Evolutionary conservation across 2,888 invertebrate species (phyloP).

Genomic region (Torymus texanus): DNA sequence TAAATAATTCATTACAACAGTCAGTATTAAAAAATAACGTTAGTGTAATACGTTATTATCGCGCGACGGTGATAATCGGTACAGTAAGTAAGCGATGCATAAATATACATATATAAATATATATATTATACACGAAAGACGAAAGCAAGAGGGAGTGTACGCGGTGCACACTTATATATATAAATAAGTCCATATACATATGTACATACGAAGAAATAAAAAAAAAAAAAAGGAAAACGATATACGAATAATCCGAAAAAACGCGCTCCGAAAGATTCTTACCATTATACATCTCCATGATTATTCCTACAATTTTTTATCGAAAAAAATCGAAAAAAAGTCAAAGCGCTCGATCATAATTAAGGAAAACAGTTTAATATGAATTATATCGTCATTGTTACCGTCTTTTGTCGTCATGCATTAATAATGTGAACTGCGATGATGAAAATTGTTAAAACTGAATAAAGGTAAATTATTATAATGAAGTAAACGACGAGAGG

Average conservation of each 20-base stretch:
- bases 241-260: slow-evolving; percentile 38
- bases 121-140: slow-evolving; percentile 58
- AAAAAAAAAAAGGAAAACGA: slow-evolving; percentile 30
- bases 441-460: slow-evolving; percentile 27
- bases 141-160: slow-evolving; percentile 24
- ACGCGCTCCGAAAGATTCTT: slow-evolving; percentile 25
- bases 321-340: slow-evolving; percentile 15
- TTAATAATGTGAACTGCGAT: slow-evolving; percentile 20
- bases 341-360: slow-evolving; percentile 44
- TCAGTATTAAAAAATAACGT: slow-evolving; percentile 28
- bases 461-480: slow-evolving; percentile 15
- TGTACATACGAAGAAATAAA: slow-evolving; percentile 60
- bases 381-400: slow-evolving; percentile 50
- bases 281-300: slow-evolving; percentile 39
- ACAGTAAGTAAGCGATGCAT: slow-evolving; percentile 24
- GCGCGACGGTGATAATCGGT: slow-evolving; percentile 46
- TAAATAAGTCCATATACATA: slow-evolving; percentile 57
- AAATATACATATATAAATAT: slow-evolving; percentile 52
- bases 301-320: slow-evolving; percentile 53
- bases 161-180: slow-evolving; percentile 51
- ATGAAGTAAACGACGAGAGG: slow-evolving; percentile 32
- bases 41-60: slow-evolving; percentile 38
- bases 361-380: slow-evolving; percentile 25
- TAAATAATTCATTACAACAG: slow-evolving; percentile 29
- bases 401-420: slow-evolving; percentile 46